These are phyloP conservation scores for Euleptes europaea DNA, from an alignment of 2,113 vertebrate species.

Conservation along the genomic window DNA sequence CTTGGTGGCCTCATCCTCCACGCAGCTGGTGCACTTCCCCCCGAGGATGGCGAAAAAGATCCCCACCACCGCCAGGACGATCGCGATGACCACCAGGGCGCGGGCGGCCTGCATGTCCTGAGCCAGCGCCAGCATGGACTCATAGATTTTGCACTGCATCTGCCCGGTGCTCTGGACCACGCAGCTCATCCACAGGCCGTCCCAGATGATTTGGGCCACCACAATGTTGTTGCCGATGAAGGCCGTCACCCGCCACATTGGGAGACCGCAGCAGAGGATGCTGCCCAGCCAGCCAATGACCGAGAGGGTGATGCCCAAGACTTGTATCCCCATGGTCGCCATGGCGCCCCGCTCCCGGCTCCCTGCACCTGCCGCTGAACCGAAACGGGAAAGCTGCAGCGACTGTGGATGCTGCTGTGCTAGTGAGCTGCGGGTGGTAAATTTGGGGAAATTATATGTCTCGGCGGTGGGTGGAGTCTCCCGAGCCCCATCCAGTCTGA, in stretches of 20 bases:
- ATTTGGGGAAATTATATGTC: conserved; percentile 66
- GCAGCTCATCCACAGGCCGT: conserved; percentile 96
- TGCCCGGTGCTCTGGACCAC: conserved; percentile 92
- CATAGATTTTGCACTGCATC: conserved; percentile 89
- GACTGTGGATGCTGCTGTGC: background rate
- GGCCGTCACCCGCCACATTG: conserved; percentile 90
- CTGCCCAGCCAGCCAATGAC: conserved; percentile 86
- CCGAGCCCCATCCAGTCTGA: conserved; percentile 45
- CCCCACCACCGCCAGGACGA: conserved; percentile 75
- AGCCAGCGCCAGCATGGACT: conserved; percentile 82
- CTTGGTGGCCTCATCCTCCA: conserved; percentile 81
- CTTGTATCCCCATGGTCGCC: conserved; percentile 87
- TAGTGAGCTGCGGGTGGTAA: background rate
- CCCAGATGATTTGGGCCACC: conserved; percentile 87
- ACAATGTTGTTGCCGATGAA: conserved; percentile 90
- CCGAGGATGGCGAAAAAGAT: conserved; percentile 83
- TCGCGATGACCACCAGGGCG: conserved; percentile 79
- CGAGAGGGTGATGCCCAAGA: conserved; percentile 84
- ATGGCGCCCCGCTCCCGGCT: conserved; percentile 59
- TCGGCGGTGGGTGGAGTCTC: conserved; percentile 59
- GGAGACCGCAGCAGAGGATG: conserved; percentile 83
- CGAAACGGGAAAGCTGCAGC: background rate
- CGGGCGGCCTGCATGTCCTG: conserved; percentile 87
- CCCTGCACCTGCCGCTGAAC: background rate
- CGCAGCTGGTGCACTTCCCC: conserved; percentile 91